These are phyloP conservation scores for Dichetophora obliterata DNA, from an alignment of 2,888 invertebrate genomes.

Conservation along the genomic window DNA sequence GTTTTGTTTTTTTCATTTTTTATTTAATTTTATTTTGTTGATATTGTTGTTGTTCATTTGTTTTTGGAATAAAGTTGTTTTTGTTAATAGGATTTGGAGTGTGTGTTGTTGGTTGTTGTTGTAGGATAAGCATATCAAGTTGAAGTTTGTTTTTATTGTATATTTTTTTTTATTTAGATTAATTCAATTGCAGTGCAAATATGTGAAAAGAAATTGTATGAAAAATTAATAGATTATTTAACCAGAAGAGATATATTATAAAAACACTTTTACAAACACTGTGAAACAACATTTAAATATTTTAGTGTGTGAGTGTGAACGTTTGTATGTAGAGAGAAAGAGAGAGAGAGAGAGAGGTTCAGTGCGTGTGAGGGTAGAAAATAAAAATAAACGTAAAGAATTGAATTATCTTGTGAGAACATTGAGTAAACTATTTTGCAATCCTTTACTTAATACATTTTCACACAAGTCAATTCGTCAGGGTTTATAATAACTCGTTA, in stretches of 20 bases:
- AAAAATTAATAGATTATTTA: constrained; percentile 43
- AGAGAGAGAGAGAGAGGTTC: too few relatives aligned
- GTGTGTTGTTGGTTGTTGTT: constrained; percentile 46
- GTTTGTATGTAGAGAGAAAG: constrained; percentile 4
- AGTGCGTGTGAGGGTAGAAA: neutral
- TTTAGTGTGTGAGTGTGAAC: constrained; percentile 10
- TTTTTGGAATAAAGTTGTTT: constrained; percentile 37
- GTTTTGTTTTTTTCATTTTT: constrained; percentile 61
- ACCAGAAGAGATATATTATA: constrained; percentile 56
- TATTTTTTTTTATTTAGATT: constrained; percentile 38
- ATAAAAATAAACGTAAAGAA: constrained; percentile 48
- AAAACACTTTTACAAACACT: constrained; percentile 54
- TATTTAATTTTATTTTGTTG: constrained; percentile 50
- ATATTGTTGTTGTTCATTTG: constrained; percentile 41
- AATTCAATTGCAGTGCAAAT: constrained; percentile 15
- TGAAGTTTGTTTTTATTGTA: constrained; percentile 46
- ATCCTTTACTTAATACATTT: neutral
- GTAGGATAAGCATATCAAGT: constrained; percentile 50
- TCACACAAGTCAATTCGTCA: neutral
- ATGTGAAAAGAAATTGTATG: constrained; percentile 21
- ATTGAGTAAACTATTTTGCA: neutral
- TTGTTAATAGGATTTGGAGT: constrained; percentile 27
- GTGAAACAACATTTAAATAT: constrained; percentile 59
- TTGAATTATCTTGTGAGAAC: constrained; percentile 26
- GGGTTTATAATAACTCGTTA: neutral